A percentile compares a stretch with the other conserved stretches of the same genome.
phyloP scores from a whole-genome alignment of 1,140 invertebrate genomes.

The Sminthurinus signatus region DNA sequence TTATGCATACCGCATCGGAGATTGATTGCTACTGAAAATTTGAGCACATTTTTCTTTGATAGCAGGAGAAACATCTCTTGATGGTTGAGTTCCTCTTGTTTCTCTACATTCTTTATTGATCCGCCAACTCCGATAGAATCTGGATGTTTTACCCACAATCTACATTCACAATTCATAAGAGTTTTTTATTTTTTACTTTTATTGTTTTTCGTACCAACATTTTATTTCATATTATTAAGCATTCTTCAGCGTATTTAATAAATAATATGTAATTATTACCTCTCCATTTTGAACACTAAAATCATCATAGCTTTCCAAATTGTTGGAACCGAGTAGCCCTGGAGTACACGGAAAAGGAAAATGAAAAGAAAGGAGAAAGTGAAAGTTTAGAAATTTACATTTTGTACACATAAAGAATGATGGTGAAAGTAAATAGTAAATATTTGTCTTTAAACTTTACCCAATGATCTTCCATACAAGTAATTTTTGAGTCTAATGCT shows the following conservation, averaged over 20 bases:
- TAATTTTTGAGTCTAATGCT: constrained; percentile 58
- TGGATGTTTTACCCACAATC: not conserved
- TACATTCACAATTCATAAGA: no score
- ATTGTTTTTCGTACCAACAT: no score
- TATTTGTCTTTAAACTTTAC: no score
- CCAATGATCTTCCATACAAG: constrained; percentile 70
- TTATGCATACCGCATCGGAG: not conserved
- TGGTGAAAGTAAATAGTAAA: no score
- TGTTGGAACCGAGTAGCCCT: constrained; percentile 79
- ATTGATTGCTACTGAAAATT: not conserved
- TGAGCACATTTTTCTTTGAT: not conserved
- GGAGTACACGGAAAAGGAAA: constrained; percentile 49
- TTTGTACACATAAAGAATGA: no score
- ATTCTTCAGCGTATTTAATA: no score
- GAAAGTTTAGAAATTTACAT: no score
- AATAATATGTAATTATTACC: constrained; percentile 15
- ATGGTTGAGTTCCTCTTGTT: not conserved
- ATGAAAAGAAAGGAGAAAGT: no score
- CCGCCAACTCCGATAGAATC: not conserved
- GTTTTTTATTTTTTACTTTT: no score
- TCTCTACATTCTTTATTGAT: not conserved
- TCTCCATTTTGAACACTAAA: constrained; percentile 17
- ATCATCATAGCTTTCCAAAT: constrained; percentile 80
- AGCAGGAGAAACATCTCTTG: not conserved
- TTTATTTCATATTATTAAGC: no score